phyloP scores from a whole-genome alignment of 2,113 vertebrate species.

The Neodontobutis hainanensis region DNA sequence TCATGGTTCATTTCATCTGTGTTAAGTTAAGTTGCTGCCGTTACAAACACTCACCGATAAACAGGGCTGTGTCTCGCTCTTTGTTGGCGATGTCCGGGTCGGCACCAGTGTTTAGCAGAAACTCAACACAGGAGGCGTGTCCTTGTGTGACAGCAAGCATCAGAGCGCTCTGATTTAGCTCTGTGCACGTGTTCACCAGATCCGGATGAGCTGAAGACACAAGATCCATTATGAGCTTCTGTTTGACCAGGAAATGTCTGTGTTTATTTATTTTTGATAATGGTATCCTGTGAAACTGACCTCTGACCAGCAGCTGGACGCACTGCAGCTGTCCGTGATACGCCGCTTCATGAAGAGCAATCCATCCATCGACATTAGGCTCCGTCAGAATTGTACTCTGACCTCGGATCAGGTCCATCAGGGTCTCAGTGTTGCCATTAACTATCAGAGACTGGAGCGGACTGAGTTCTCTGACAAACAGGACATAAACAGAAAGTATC shows the following conservation, averaged over 20 bases:
- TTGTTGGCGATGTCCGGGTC: conserved; percentile 84
- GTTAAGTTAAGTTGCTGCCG: background rate
- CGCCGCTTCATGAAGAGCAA: conserved; percentile 85
- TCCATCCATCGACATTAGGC: conserved; percentile 83
- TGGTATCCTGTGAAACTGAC: conserved; percentile 48
- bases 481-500: background rate
- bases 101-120: conserved; percentile 82
- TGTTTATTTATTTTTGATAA: too few species aligned
- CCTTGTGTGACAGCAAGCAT: conserved; percentile 77
- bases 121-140: conserved; percentile 79
- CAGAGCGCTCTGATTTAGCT: conserved; percentile 83
- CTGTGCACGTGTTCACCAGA: conserved; percentile 80
- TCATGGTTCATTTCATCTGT: background rate
- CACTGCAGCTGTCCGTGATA: conserved; percentile 84
- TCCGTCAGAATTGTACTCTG: conserved; percentile 68
- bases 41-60: conserved; percentile 77
- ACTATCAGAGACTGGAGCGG: conserved; percentile 25
- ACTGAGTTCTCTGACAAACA: conserved; percentile 20
- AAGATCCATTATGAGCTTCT: background rate
- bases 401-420: conserved; percentile 72
- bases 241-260: too few species aligned
- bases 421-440: conserved; percentile 4
- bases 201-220: conserved; percentile 75
- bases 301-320: conserved; percentile 77
- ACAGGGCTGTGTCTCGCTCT: conserved; percentile 83